Evolutionary conservation across 2,888 invertebrate genomes (phyloP).

Genomic region (Rhamnusium bicolor): DNA sequence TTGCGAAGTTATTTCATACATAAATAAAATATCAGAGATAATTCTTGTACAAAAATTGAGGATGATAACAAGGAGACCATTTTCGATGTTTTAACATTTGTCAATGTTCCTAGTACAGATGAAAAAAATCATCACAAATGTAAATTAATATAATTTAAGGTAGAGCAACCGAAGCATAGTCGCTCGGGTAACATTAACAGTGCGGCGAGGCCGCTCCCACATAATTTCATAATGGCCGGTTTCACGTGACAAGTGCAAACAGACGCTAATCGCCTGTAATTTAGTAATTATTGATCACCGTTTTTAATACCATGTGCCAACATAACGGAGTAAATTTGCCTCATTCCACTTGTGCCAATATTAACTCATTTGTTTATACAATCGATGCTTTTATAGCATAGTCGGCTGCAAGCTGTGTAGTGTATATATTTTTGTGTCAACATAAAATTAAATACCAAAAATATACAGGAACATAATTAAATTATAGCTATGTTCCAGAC

Average conservation of each 20-base stretch:
- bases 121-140: not conserved
- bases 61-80: too few species aligned
- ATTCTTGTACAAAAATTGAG: too few species aligned
- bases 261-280: conserved; percentile 69
- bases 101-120: not conserved
- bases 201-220: conserved; percentile 63
- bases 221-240: conserved; percentile 69
- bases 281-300: conserved; percentile 68
- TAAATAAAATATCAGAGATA: too few species aligned
- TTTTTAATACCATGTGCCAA: conserved; percentile 63
- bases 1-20: too few species aligned
- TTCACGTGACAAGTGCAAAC: conserved; percentile 70
- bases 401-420: not conserved
- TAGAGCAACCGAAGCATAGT: conserved; percentile 34
- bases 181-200: conserved; percentile 51
- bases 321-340: conserved; percentile 35
- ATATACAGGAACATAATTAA: too few species aligned
- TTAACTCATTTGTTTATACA: conserved; percentile 30
- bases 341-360: conserved; percentile 22
- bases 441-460: not conserved
- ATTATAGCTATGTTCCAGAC: too few species aligned
- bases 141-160: conserved; percentile 15
- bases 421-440: not conserved
- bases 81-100: too few species aligned
- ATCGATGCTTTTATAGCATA: not conserved